phyloP scores from a whole-genome alignment of 2,888 invertebrate genomes.

The Halictus ligatus region DNA sequence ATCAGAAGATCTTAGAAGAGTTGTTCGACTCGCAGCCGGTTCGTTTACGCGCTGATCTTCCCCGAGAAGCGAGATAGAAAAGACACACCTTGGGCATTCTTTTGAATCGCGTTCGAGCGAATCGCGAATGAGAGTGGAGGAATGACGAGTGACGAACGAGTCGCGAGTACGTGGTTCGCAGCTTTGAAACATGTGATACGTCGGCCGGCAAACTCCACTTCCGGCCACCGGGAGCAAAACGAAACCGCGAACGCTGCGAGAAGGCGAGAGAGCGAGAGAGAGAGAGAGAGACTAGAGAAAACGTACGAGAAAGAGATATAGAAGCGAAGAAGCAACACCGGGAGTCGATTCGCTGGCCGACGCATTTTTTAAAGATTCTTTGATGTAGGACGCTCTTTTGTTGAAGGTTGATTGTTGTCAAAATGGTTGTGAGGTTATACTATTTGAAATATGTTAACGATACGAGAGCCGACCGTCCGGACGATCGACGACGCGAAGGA shows the following conservation, averaged over 20 bases:
- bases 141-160: conserved; percentile 49
- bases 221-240: background rate
- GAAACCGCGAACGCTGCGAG: background rate
- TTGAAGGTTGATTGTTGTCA: conserved; percentile 83
- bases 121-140: conserved; percentile 52
- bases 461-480: conserved; percentile 55
- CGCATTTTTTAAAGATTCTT: conserved; percentile 79
- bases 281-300: background rate
- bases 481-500: conserved; percentile 22
- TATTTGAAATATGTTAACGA: conserved; percentile 79
- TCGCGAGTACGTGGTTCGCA: conserved; percentile 75
- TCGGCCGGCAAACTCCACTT: conserved; percentile 67
- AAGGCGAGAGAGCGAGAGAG: background rate
- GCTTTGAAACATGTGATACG: conserved; percentile 81
- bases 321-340: conserved; percentile 27
- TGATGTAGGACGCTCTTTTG: conserved; percentile 78
- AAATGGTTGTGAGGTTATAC: conserved; percentile 83
- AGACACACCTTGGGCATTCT: conserved; percentile 66
- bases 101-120: conserved; percentile 61
- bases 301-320: background rate
- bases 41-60: background rate
- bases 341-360: conserved; percentile 70
- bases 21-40: background rate
- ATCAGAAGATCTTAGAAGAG: background rate
- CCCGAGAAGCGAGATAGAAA: conserved; percentile 21